Evolutionary conservation across 2,113 vertebrate genomes (phyloP), one percentile per base, ranked within the genome.

Genomic region (Apistogramma diplotaenia): DNA sequence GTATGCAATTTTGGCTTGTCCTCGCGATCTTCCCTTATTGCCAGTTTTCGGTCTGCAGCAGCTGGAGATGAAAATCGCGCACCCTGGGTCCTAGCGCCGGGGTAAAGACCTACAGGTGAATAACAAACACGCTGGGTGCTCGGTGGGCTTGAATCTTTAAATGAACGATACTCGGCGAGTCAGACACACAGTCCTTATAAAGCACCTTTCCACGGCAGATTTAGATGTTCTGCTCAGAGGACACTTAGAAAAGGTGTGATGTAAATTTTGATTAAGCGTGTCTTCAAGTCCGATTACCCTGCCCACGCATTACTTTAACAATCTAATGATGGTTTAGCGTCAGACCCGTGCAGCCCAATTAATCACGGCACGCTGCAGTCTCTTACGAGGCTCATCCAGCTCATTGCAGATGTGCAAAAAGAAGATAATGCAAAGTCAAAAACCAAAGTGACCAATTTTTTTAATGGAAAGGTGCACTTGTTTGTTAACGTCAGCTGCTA

Each of bases 61-160:
- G 95, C 95, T 96, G 95, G 95, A 95, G 94, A 95, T 93, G 93
- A 93, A 89, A 93, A 95, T 95, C 95, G 95, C 95, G 95, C 95
- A 94, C 94, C 90, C 95, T 94, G 95, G 95, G 95, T 96, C 95
- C 95, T 96, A 96, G 94, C 92, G 95, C 95, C 94, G 87, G 92
- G 65, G 73, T 54, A 3, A 74, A 90, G 92, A 83, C 89, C 88
- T 89, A 94, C 95, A 96, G 95, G 95, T 96, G 95, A 96, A 94
- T 83, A 92, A 90, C 88, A 90, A 88, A 83, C 84, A 87, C 76
- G 71, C 83, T 27, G 54, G 57, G 23, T 76, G 82, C 74, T 86
- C 73, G 55, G 58, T 76, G 82, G 80, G 84, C n/a, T 78, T 49
- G 8, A 49, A 33, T 73, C 88, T 87, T 74, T 88, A 81, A 86